Conservation (phyloP, 2,888 invertebrate genomes). For the Stenoptilia bipunctidactyla region DNA sequence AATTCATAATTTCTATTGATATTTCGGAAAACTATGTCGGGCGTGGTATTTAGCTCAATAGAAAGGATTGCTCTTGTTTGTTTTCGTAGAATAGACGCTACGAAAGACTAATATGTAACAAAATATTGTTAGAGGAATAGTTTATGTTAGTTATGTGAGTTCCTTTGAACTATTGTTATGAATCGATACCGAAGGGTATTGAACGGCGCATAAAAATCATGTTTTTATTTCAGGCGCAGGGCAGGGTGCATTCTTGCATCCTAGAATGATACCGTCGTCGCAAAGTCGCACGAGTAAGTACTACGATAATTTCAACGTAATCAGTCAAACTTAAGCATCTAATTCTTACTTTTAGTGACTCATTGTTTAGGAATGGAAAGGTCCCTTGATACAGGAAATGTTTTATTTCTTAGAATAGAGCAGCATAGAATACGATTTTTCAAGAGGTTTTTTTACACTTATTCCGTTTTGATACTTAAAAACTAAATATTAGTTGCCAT, state of each 20-base stretch:
- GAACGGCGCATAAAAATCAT: constrained; percentile 26
- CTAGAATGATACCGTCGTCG: constrained; percentile 81
- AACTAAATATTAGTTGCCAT: too few relatives aligned
- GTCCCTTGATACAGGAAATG: constrained; percentile 6
- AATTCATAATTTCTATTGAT: neutral
- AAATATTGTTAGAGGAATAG: constrained; percentile 11
- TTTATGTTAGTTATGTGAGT: constrained; percentile 22
- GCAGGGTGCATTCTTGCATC: constrained; percentile 74
- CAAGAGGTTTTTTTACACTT: too few relatives aligned
- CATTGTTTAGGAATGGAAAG: constrained; percentile 27
- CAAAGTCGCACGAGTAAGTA: constrained; percentile 88
- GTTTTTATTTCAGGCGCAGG: constrained; percentile 71
- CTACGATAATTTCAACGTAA: neutral
- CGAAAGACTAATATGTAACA: constrained; percentile 8
- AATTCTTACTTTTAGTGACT: constrained; percentile 25
- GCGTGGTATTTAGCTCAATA: constrained; percentile 59
- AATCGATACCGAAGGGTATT: constrained; percentile 30
- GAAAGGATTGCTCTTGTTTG: constrained; percentile 41
- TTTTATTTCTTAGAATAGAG: neutral
- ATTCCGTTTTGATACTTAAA: too few relatives aligned
- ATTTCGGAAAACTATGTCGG: constrained; percentile 20
- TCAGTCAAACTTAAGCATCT: constrained; percentile 1
- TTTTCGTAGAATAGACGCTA: constrained; percentile 39
- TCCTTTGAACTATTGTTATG: constrained; percentile 14
- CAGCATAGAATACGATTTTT: too few relatives aligned